Percentiles rank a stretch among this genome's conserved stretches.
Conservation (phyloP, 2,888 invertebrate species). For the Nemotelus nigrinus region DNA sequence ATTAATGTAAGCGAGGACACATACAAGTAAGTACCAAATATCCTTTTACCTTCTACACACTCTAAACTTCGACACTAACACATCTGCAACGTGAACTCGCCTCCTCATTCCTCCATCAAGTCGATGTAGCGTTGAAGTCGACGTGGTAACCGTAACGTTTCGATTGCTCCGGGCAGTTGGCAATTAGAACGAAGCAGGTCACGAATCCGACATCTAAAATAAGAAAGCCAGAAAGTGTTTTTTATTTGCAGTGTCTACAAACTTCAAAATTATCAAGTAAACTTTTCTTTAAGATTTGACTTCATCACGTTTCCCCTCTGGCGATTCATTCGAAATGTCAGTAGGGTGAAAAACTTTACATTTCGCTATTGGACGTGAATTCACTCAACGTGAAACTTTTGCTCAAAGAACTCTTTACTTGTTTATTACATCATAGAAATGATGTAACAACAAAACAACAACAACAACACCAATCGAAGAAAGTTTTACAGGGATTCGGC, state of each 20-base stretch:
- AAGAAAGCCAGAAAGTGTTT: neutral
- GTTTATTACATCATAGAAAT: no score
- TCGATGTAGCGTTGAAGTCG: conserved; percentile 77
- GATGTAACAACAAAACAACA: no score
- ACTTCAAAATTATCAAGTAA: no score
- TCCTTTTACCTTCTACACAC: no score
- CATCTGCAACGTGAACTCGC: no score
- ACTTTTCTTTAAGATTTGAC: no score
- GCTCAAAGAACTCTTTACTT: no score
- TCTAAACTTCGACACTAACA: no score
- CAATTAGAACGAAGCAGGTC: conserved; percentile 74
- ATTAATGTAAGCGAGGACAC: conserved; percentile 94
- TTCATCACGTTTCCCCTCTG: neutral
- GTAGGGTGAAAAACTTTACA: neutral
- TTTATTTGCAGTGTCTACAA: no score
- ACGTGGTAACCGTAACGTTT: conserved; percentile 73
- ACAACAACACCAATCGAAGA: no score
- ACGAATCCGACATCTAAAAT: conserved; percentile 72
- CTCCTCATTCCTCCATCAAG: conserved; percentile 70
- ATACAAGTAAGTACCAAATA: conserved; percentile 73
- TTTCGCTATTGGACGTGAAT: neutral
- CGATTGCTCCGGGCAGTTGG: conserved; percentile 79
- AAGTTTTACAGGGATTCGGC: no score
- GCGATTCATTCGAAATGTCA: neutral
- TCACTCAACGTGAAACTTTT: neutral